These are phyloP conservation scores for Sphecodes monilicornis DNA, from an alignment of 2,888 invertebrate species.

Conservation along the genomic window DNA sequence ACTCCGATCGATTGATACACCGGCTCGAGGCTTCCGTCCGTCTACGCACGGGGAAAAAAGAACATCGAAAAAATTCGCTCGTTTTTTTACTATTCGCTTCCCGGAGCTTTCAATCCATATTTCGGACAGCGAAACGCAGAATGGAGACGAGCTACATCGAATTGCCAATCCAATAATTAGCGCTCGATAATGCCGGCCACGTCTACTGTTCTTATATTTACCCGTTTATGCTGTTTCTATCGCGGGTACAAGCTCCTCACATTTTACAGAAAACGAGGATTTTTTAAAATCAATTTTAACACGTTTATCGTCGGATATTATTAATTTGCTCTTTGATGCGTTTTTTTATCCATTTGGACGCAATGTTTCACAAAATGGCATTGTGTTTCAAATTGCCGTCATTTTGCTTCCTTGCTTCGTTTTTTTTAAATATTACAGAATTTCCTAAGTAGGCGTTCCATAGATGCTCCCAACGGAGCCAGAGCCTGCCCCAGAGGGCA, in stretches of 20 bases:
- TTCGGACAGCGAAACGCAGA: not conserved
- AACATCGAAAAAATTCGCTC: not conserved
- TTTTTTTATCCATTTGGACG: too few species aligned
- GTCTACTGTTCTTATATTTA: not conserved
- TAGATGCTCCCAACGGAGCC: too few species aligned
- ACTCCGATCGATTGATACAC: not conserved
- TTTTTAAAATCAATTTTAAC: not conserved
- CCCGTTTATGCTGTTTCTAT: not conserved
- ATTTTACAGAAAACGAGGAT: not conserved
- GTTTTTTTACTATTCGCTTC: too few species aligned
- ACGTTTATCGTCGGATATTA: not conserved
- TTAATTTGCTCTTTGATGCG: not conserved
- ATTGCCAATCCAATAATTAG: not conserved
- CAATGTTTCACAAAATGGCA: too few species aligned
- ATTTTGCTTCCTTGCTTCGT: too few species aligned
- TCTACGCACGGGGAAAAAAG: not conserved
- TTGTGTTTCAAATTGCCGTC: too few species aligned
- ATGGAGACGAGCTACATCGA: not conserved
- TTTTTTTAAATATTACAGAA: too few species aligned
- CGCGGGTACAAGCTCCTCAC: not conserved
- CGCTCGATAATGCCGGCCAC: not conserved
- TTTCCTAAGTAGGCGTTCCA: too few species aligned
- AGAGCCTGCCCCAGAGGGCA: too few species aligned
- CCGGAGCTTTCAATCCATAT: not conserved
- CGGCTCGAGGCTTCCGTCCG: not conserved